Evolutionary conservation across 1,140 invertebrate species (phyloP).

Genomic region (Pseudoatta argentina): DNA sequence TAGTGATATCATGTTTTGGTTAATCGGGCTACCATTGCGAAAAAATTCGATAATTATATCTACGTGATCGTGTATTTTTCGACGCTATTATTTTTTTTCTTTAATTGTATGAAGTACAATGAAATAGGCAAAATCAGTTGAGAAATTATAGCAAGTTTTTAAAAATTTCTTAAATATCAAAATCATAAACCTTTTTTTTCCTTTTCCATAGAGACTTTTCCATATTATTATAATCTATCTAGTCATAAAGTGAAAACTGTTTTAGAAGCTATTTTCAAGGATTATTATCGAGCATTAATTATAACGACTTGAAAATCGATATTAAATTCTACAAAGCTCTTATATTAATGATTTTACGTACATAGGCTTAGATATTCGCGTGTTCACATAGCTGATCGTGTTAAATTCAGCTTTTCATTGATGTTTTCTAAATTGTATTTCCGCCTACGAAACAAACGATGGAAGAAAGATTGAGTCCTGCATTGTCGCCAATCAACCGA

Average conservation of each 20-base stretch:
- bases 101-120: not conserved
- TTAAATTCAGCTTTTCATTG: not conserved
- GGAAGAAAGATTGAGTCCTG: not conserved
- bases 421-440: not conserved
- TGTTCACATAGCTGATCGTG: not conserved
- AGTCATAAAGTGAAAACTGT: not conserved
- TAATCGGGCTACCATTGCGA: not conserved
- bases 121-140: not conserved
- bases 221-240: not conserved
- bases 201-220: not conserved
- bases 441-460: not conserved
- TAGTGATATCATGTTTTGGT: not conserved
- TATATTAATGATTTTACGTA: not conserved
- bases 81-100: not conserved
- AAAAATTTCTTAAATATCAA: not conserved
- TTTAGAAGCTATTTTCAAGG: not conserved
- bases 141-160: not conserved
- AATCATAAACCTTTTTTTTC: not conserved
- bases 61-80: not conserved
- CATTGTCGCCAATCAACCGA: conserved; percentile 50
- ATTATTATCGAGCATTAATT: not conserved
- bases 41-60: not conserved
- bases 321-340: not conserved
- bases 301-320: not conserved
- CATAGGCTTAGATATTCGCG: not conserved